Conservation (phyloP, 1,140 invertebrate genomes). For the Sipha flava region DNA sequence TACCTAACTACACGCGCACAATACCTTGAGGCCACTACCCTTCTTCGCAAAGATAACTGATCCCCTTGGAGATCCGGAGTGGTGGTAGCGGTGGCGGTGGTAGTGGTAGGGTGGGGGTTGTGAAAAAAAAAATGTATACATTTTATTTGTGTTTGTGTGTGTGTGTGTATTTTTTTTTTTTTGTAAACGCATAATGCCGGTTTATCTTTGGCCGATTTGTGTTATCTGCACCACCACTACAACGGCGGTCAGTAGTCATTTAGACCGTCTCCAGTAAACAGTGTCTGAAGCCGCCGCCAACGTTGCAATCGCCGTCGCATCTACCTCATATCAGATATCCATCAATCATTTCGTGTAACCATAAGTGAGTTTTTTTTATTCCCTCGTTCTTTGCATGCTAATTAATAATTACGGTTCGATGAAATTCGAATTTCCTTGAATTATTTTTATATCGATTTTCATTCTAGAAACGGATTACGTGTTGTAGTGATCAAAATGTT, state of each 20-base stretch:
- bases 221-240: neutral
- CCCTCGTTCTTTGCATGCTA: too few relatives aligned
- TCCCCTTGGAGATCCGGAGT: neutral
- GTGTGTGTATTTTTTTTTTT: neutral
- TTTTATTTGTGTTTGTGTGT: neutral
- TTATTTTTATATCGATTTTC: too few relatives aligned
- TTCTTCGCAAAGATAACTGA: neutral
- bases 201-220: conserved; percentile 3
- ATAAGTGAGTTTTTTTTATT: too few relatives aligned
- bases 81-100: neutral
- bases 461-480: too few relatives aligned
- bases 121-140: neutral
- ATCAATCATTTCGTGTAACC: too few relatives aligned
- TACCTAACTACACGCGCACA: neutral
- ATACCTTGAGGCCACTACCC: conserved; percentile 1
- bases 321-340: too few relatives aligned
- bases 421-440: too few relatives aligned
- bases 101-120: too few relatives aligned
- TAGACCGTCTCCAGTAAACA: neutral
- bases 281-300: neutral
- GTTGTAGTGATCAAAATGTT: too few relatives aligned
- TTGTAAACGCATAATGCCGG: neutral
- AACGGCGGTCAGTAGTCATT: neutral
- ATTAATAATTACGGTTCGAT: too few relatives aligned
- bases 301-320: too few relatives aligned